Evolutionary conservation across 2,797 vertebrate genomes (phyloP).

Genomic region (Gymnoscopelus braueri): DNA sequence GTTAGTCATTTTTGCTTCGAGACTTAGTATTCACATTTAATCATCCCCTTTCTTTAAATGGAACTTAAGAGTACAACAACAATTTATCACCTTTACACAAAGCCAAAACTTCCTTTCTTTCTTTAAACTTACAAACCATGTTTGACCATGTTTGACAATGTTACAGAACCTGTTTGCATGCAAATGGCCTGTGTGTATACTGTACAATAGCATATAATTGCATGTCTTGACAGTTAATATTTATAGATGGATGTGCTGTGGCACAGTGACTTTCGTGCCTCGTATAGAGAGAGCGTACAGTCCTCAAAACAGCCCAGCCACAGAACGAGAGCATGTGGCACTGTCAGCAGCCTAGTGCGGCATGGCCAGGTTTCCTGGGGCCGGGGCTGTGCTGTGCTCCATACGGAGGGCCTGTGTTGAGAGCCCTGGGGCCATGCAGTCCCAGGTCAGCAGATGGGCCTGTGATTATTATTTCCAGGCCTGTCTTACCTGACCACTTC

Average conservation of each 20-base stretch:
- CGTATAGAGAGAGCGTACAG: slow-evolving; percentile 41
- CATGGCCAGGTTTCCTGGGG: slow-evolving; percentile 80
- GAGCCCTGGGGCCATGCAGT: slow-evolving; percentile 89
- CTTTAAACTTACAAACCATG: slow-evolving; percentile 40
- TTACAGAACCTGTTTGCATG: neutral
- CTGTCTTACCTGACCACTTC: slow-evolving; percentile 94
- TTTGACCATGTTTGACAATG: neutral
- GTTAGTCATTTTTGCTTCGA: slow-evolving; percentile 72
- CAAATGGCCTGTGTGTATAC: slow-evolving; percentile 47
- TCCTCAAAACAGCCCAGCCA: slow-evolving; percentile 54
- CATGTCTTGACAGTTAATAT: slow-evolving; percentile 8
- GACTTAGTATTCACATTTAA: slow-evolving; percentile 70
- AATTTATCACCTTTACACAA: slow-evolving; percentile 70
- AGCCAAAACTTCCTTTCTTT: slow-evolving; percentile 55
- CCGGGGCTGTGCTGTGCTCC: slow-evolving; percentile 83
- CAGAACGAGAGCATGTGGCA: slow-evolving; percentile 83
- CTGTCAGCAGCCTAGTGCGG: slow-evolving; percentile 84
- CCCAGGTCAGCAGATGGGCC: slow-evolving; percentile 98
- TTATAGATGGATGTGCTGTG: slow-evolving; percentile 18
- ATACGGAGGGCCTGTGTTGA: slow-evolving; percentile 90
- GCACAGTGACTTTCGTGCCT: slow-evolving; percentile 53
- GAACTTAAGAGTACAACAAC: slow-evolving; percentile 61
- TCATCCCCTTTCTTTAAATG: slow-evolving; percentile 72
- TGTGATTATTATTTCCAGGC: slow-evolving; percentile 95
- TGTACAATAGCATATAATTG: slow-evolving; percentile 53